Conservation (phyloP, 2,888 invertebrate genomes). For the Drosophila flavopinicola region DNA sequence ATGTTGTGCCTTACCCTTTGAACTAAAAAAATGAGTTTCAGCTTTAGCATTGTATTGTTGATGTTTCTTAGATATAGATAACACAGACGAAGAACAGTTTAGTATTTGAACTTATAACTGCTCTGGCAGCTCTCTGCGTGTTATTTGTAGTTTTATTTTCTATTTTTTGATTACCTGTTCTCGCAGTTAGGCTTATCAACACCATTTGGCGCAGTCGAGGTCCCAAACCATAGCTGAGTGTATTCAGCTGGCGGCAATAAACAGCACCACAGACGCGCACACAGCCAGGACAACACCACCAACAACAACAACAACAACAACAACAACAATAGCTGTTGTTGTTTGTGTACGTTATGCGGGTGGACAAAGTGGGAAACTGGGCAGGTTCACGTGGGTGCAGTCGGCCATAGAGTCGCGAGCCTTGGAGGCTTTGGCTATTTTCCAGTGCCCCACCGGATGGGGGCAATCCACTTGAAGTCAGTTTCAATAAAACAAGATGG, state of each 20-base stretch:
- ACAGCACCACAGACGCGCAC: slow-evolving; percentile 34
- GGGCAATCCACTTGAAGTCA: slow-evolving; percentile 47
- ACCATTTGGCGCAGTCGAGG: slow-evolving; percentile 15
- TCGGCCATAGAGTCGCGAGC: slow-evolving; percentile 19
- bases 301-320: slow-evolving; percentile 6
- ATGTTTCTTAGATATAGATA: too few relatives aligned
- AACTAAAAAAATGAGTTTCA: too few relatives aligned
- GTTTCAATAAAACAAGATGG: slow-evolving; percentile 13
- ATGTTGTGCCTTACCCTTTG: too few relatives aligned
- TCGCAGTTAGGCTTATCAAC: slow-evolving; percentile 49
- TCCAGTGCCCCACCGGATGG: slow-evolving; percentile 35
- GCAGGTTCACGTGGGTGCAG: slow-evolving; percentile 12
- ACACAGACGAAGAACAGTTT: too few relatives aligned
- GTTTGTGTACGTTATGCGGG: slow-evolving; percentile 62
- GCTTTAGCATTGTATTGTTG: too few relatives aligned
- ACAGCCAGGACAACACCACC: slow-evolving; percentile 22
- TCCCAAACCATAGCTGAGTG: slow-evolving; percentile 12
- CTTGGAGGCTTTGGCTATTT: slow-evolving; percentile 26
- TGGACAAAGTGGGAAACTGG: too few relatives aligned
- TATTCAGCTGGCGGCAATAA: slow-evolving; percentile 65
- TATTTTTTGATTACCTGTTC: slow-evolving; percentile 6
- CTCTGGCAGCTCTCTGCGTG: slow-evolving; percentile 13
- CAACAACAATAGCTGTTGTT: slow-evolving; percentile 24
- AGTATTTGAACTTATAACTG: too few relatives aligned
- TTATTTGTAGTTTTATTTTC: neutral